Evolutionary conservation across 2,113 vertebrate genomes (phyloP), one percentile per base, ranked within the genome.

Genomic region (Polypterus bichir): DNA sequence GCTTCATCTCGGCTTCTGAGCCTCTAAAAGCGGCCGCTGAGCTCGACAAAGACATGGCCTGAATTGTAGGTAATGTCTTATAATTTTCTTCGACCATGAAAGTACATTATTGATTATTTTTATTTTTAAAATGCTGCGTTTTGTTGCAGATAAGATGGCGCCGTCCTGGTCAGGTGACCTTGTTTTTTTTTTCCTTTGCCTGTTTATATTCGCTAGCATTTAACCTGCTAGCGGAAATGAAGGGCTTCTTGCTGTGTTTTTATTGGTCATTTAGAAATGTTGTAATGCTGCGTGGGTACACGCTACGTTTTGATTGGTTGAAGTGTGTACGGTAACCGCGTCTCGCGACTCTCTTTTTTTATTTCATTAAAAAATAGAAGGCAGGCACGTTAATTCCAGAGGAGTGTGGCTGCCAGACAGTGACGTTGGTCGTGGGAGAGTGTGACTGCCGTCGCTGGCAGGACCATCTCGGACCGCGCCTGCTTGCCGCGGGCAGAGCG

Each of bases 21-120:
- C 67, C 63, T 70, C 73, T 69, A 68, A 74, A 74, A 76, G 66
- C 73, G 74, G 65, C 73, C 70, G 66, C 71, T 74, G 74, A 75
- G 73, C 71, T 69, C 65, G 68, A 68, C 67, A 75, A 67, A 70
- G 74, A 75, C 66, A 73, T 74, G 73, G 69, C 67, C 65, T 67
- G 69, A 69, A 65, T 70, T 47, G 73, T 76, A 78, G 78, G 78
- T 78, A 78, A 76, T 65, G 72, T 71, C 63, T 70, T 69, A 64
- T 73, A 56, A 68, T 74, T 66, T 65, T 70, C 75, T 77, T 76
- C 68, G 66, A 75, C 65, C 57, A 69, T 75, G 74, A 71, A 64
- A 66, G 66, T 61, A 66, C 69, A 67, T 75, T 71, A 71, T 72
- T 71, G 74, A 73, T 49, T 54, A 63, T 60, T 73, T 66, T 68